Evolutionary conservation across 2,797 vertebrate species (phyloP), one percentile per base, ranked within the genome.

Genomic region (Liparis tanakae): DNA sequence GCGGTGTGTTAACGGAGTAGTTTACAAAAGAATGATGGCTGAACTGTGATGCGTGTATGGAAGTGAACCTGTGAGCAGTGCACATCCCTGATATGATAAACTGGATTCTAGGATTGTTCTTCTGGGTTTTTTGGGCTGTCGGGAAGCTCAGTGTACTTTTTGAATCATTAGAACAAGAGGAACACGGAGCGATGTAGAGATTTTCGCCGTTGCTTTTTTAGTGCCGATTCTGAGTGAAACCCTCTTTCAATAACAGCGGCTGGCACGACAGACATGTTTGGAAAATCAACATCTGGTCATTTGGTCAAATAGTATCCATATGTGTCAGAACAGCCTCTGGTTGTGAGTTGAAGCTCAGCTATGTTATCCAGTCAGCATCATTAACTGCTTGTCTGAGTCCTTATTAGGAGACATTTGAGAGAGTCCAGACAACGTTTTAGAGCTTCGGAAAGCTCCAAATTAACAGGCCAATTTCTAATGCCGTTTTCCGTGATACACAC

Each of bases 271-370:
- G 79, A 81, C 72, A 77, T 87, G 82, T 88, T 88, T 87, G 78
- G 78, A 85, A 89, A 91, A 88, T 89, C 78, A 87, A 72, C 89
- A 91, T 89, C 88, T 89, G 88, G 85, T 84, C 85, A 85, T 89
- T 89, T 88, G 78, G 85, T 82, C 83, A 89, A 91, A 91, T 91
- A 67, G 83, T 72, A 82, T 87, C 83, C 85, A 83, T 84, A 63
- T 90, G 92, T 86, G 85, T 81, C 73, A 78, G 85, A 89, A 76
- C 75, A 80, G 79, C 76, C 80, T 82, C 79, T 85, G 79, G 82
- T 84, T 68, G 70, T 70, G 85, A 79, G 81, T 74, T 80, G 69
- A 85, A 76, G 70, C 80, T 86, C 68, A 76, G 76, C 81, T 82
- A 78, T 88, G 75, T 83, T 87, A 78, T 85, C 67, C 81, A 74